Conservation (phyloP, 2,113 vertebrate genomes). For the Cacatua alba region DNA sequence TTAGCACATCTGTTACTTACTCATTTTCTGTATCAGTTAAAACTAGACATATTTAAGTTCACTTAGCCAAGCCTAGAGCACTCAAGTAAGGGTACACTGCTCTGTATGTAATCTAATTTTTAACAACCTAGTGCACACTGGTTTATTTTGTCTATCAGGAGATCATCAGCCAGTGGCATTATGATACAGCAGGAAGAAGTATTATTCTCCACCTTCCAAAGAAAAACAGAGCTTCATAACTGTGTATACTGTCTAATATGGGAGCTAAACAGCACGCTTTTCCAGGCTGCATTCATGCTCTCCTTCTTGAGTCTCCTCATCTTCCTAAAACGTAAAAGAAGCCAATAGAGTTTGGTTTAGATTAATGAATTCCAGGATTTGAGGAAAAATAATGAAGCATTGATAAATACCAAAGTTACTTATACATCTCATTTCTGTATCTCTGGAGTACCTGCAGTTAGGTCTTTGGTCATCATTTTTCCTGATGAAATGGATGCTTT, state of each 20-base stretch:
- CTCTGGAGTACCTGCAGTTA: neutral
- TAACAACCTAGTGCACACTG: neutral
- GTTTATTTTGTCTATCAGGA: neutral
- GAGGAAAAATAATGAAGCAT: neutral
- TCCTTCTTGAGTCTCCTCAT: neutral
- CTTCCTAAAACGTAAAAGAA: neutral
- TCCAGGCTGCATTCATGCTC: neutral
- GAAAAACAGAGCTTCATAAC: neutral
- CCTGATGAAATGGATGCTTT: neutral
- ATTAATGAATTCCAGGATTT: neutral
- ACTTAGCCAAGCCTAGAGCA: neutral
- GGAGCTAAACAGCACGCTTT: neutral
- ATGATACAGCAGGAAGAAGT: neutral
- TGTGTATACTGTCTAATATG: neutral
- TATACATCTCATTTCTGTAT: neutral
- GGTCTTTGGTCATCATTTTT: neutral
- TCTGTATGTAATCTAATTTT: neutral
- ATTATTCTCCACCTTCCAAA: neutral
- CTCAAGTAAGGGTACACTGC: neutral
- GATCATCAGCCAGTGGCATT: neutral
- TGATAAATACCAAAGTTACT: neutral
- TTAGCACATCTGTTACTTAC: neutral
- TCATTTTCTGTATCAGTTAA: neutral
- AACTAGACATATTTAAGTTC: neutral
- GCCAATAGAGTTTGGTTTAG: neutral